These are phyloP conservation scores for Syngnathus scovelli DNA, from an alignment of 2,113 vertebrate genomes.

Conservation along the genomic window DNA sequence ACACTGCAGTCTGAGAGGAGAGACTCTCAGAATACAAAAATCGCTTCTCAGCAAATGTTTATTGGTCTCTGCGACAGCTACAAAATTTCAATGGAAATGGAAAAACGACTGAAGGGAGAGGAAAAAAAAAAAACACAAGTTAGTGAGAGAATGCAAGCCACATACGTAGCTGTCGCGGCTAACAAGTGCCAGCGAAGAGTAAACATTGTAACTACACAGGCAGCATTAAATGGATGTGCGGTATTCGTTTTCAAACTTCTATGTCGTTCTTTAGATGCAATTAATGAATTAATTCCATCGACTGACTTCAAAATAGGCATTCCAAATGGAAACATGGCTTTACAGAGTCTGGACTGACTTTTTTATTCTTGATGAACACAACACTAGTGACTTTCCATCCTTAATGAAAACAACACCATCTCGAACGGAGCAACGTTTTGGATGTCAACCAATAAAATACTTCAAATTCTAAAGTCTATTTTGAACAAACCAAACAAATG, in stretches of 20 bases:
- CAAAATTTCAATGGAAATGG: not conserved
- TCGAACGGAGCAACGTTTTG: not conserved
- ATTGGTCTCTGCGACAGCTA: too few relatives aligned
- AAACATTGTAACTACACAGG: constrained; percentile 29
- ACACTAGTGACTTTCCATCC: not conserved
- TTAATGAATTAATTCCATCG: not conserved
- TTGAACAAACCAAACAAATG: constrained; percentile 4
- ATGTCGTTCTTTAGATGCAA: not conserved
- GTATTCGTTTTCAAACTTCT: constrained; percentile 20
- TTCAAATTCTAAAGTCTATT: constrained; percentile 6
- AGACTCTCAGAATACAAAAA: constrained; percentile 9
- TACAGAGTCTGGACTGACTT: too few relatives aligned
- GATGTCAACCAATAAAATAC: not conserved
- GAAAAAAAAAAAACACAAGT: not conserved
- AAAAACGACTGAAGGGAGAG: not conserved
- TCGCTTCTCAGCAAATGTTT: constrained; percentile 1
- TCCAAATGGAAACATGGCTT: not conserved
- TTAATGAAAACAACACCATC: not conserved
- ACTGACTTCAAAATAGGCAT: not conserved
- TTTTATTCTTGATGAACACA: not conserved
- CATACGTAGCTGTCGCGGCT: constrained; percentile 47
- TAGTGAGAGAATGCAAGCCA: constrained; percentile 14
- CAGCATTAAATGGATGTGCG: constrained; percentile 6
- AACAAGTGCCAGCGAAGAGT: constrained; percentile 37
- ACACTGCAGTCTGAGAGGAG: constrained; percentile 8